Base-by-base conservation (phyloP, 1,140 invertebrate genomes). In the Tetranychus cinnabarinus region DNA sequence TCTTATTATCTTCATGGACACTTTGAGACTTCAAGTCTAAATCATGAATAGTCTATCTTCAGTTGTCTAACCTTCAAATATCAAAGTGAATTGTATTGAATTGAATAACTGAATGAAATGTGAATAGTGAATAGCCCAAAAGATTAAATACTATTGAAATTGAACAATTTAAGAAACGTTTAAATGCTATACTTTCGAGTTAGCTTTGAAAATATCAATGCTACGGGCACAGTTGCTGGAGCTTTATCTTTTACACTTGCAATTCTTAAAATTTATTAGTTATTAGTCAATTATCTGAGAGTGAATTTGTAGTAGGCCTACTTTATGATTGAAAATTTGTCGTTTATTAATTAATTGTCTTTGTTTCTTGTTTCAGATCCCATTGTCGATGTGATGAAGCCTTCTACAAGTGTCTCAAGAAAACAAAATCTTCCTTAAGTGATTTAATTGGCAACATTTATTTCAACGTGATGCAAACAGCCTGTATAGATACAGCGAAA, bases 351-450 rank as follows among this genome's bases (percentile, higher is more conserved):
- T 60, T 52, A 23, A 23, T 42, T 31, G 54, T 66, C 69, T 45
- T 68, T 23, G 23, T 23, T 23, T 23, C 23, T 23, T 23, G 23
- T 23, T 23, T 23, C 23, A 78, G 76, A 74, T 88, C 81, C 50
- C 86, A 89, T 69, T 92, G 88, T 70, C 77, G 75, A 15, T 92
- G 88, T 70, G 87, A 92, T 68, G 79, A 83, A 60, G 78, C 79
- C 67, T 79, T 92, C 31, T 85, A 81, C 70, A 75, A 80, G 2
- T 92, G 88, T 73, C 74, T 92, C 46, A 88, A 88, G 70, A 70
- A 72, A 37, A 78, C 81, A 56, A 76, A 76, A 10, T 79, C 80
- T 60, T 77, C 81, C 7, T 77, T 83, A 0, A 82, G 86, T 0
- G 73, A 77, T 63, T 72, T 86, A 4, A 81, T 91, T 78, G 87